These are phyloP conservation scores for Gymnothorax reevesii DNA, from an alignment of 2,797 vertebrate species.

Conservation along the genomic window DNA sequence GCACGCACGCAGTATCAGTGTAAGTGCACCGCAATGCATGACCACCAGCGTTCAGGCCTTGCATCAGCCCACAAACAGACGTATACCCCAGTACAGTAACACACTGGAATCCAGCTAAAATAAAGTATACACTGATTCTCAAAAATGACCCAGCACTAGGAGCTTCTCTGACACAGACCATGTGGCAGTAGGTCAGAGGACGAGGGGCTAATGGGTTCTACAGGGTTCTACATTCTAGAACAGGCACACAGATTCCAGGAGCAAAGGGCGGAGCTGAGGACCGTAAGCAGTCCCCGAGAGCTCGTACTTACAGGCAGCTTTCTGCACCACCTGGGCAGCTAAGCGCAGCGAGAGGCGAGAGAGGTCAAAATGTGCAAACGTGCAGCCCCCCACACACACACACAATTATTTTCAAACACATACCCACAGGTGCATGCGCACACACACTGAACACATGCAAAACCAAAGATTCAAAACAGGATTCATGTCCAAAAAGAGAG, in stretches of 20 bases:
- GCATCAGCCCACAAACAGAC: neutral
- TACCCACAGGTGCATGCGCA: neutral
- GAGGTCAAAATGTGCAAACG: slow-evolving; percentile 48
- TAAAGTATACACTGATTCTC: neutral
- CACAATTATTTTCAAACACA: slow-evolving; percentile 41
- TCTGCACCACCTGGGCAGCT: slow-evolving; percentile 97
- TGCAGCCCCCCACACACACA: slow-evolving; percentile 34
- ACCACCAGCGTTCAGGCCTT: neutral
- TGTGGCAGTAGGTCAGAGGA: neutral
- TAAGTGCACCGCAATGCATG: neutral
- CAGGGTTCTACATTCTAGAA: neutral
- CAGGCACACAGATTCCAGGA: neutral
- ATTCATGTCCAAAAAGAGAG: too few species aligned
- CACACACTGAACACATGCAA: neutral
- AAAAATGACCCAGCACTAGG: neutral
- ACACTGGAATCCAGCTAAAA: neutral
- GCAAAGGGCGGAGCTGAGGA: neutral
- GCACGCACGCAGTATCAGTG: neutral
- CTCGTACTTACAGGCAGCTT: slow-evolving; percentile 92
- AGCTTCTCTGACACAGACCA: neutral
- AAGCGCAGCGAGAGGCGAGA: slow-evolving; percentile 74
- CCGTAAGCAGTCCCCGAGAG: slow-evolving; percentile 11
- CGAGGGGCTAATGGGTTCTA: neutral
- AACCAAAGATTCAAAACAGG: too few species aligned
- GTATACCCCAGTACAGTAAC: neutral